Conservation (phyloP, 1,140 invertebrate genomes). For the Metopolophium dirhodum region DNA sequence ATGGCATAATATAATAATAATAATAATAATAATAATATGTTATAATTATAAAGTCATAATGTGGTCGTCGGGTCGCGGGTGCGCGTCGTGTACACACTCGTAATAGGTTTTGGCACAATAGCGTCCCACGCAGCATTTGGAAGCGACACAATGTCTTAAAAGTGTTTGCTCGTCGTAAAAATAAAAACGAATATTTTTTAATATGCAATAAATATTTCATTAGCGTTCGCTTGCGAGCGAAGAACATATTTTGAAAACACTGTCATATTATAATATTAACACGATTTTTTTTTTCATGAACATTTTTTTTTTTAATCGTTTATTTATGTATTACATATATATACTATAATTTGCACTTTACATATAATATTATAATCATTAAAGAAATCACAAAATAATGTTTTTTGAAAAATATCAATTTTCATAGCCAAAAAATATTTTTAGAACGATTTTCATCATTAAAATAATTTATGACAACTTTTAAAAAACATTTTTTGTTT, state of each 20-base stretch:
- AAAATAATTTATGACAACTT: not conserved
- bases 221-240: not conserved
- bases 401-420: not conserved
- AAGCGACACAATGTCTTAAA: slow-evolving; percentile 11
- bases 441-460: not conserved
- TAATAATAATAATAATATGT: not conserved
- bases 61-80: not conserved
- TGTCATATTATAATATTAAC: not conserved
- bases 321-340: not conserved
- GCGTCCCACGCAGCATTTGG: not conserved
- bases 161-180: slow-evolving; percentile 13
- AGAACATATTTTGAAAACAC: not conserved
- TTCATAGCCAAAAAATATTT: not conserved
- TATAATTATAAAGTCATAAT: slow-evolving; percentile 3
- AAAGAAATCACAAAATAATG: not conserved
- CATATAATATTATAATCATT: not conserved
- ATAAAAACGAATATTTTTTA: slow-evolving; percentile 11
- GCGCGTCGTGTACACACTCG: not conserved
- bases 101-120: slow-evolving; percentile 6
- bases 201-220: slow-evolving; percentile 13
- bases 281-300: not conserved
- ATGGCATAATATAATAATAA: not conserved
- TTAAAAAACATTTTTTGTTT: not conserved
- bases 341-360: not conserved
- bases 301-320: not conserved